A percentile compares a stretch with the other conserved stretches of the same genome.
Evolutionary conservation across 2,888 invertebrate genomes (phyloP).

Genomic region (Machimus rusticus): DNA sequence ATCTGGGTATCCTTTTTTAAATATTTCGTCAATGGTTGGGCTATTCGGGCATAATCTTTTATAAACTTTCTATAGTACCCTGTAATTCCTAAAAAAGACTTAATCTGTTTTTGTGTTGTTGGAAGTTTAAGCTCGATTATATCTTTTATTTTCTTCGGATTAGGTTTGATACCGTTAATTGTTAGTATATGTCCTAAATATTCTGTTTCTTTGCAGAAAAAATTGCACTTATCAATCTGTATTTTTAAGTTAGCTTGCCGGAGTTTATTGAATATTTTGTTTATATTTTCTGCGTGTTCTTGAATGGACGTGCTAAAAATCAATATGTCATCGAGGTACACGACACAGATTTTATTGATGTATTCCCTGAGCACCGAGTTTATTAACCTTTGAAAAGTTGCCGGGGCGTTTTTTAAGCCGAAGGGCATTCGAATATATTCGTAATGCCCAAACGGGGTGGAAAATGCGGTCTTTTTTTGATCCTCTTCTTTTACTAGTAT

Average conservation of each 20-base stretch:
- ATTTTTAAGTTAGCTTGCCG: neutral
- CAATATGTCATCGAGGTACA: conserved; percentile 31
- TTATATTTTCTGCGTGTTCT: too few relatives aligned
- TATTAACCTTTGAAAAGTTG: neutral
- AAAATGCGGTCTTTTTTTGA: neutral
- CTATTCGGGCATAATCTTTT: neutral
- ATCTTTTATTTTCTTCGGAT: conserved; percentile 41
- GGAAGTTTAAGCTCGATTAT: conserved; percentile 3
- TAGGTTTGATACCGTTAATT: conserved; percentile 28
- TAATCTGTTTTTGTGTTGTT: conserved; percentile 5
- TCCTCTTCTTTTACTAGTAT: neutral
- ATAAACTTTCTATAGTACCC: neutral
- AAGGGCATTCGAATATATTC: neutral
- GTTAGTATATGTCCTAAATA: neutral
- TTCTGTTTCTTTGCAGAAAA: conserved; percentile 38
- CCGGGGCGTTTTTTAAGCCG: neutral
- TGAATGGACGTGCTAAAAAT: conserved; percentile 41
- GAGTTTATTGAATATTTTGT: neutral
- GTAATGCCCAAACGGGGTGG: neutral
- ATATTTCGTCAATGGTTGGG: neutral
- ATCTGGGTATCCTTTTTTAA: neutral
- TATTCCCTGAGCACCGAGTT: conserved; percentile 11
- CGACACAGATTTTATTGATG: conserved; percentile 43
- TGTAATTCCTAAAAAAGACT: conserved; percentile 4
- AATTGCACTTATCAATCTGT: conserved; percentile 43